Evolutionary conservation across 2,797 vertebrate species (phyloP), one percentile per base, ranked within the genome.

Genomic region (Hyperoplus immaculatus): DNA sequence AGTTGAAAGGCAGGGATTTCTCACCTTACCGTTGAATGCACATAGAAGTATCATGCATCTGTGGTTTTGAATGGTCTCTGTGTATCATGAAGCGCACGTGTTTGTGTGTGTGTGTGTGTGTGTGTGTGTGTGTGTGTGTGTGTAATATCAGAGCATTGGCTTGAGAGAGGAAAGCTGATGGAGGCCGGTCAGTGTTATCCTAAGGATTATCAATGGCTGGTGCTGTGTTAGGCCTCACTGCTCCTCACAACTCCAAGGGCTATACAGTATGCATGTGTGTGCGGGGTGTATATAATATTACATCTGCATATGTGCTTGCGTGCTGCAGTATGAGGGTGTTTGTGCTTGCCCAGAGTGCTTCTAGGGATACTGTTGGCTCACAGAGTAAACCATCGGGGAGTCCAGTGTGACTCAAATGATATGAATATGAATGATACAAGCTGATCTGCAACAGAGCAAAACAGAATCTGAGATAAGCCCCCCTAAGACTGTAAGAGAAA

Each of bases 1-100:
- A 45, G 53, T 47, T 65, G 42, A 68, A 64, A 50, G 50, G 77
- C 62, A 49, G 63, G 46, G 38, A 74, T 75, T 78, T 85, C 75
- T 87, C 78, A 89, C 78, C 78, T 75, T 42, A 59, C 64, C 84
- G 83, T 74, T 86, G 70, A 88, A 87, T 89, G 78, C 84, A 68
- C 71, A 81, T 60, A 71, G 72, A 75, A n/a, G 46, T 61, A 81
- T 76, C 63, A 53, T 45, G 57, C 73, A 65, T 69, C 46, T 66
- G 68, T 82, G 73, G 78, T 77, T 88, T 85, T 87, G 68, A 91
- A 89, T 85, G 65, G 58, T 70, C 61, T 80, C 74, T 82, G 73
- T 92, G 87, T 92, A 71, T 75, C 68, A 69, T 21, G 15, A 62
- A 72, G 50, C n/a, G 50, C 63, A 2, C 2, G 29, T 29, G 29